Base-by-base conservation (phyloP, 1,140 invertebrate genomes). In the Ruditapes philippinarum region DNA sequence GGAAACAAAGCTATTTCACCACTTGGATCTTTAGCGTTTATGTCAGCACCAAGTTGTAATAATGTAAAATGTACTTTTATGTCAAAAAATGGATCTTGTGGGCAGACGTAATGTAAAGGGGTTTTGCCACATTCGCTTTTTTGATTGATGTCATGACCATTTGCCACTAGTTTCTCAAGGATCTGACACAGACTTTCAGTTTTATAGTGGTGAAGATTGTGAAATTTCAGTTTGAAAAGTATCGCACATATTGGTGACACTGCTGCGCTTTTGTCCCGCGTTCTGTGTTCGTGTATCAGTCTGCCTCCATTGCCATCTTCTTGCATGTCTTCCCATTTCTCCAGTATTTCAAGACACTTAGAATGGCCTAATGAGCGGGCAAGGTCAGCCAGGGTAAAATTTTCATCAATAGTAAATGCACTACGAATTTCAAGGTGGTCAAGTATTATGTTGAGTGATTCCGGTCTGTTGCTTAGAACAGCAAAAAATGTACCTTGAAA, bases 81-180 rank as follows among this genome's bases (percentile, higher is more conserved):
- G 17, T 36, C 28, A 70, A 70, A 70, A 33, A 70, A 70, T 38
- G 33, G 33, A 70, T 1, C 17, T 17, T 31, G 17, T 14, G 4
- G 33, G 17, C 65, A 70, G 33, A 70, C 65, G 19, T 70, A 70
- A 70, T 70, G 65, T 12, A 70, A 33, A 38, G 65, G 33, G 14
- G 65, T 70, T 38, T 25, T 70, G 33, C 65, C 65, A 28, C 28
- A 31, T 36, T 70, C 33, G 33, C 31, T 38, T 1, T 22, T 0
- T 70, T 70, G 31, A n/a, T 70, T 70, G 65, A 70, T 70, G 22
- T 28, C 28, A 38, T 22, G 38, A 4, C 65, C 65, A 70, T 70
- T 1, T 5, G 36, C 4, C 36, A 70, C 65, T 28, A 70, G 65
- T 33, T 70, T 70, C 28, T 70, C 33, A 36, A 70, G 65, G 17